Conservation (phyloP, 1,140 invertebrate genomes). For the Danaus melanippus region DNA sequence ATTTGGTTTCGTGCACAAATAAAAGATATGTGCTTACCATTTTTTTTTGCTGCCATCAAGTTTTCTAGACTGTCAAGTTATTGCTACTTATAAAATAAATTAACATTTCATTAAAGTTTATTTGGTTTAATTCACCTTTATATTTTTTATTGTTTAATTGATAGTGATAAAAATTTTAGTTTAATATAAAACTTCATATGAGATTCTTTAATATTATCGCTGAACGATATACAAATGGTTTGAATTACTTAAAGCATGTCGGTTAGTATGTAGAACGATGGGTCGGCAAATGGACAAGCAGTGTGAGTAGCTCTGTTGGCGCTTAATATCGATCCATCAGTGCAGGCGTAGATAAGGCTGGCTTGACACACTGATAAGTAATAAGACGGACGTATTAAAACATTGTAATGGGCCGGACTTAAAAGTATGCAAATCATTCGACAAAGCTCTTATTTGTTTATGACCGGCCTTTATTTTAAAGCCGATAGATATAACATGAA, state of each 20-base stretch:
- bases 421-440: slow-evolving; percentile 11
- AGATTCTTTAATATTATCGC: too few species aligned
- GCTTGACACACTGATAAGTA: slow-evolving; percentile 52
- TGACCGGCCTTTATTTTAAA: slow-evolving; percentile 1
- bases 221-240: too few species aligned
- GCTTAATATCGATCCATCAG: slow-evolving; percentile 56
- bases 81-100: slow-evolving; percentile 21
- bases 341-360: slow-evolving; percentile 42
- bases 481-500: too few species aligned
- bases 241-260: background rate
- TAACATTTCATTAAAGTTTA: slow-evolving; percentile 15
- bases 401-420: slow-evolving; percentile 10
- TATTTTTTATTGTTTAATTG: too few species aligned
- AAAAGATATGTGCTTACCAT: slow-evolving; percentile 21
- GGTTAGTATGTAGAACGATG: slow-evolving; percentile 4
- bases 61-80: slow-evolving; percentile 26
- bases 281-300: slow-evolving; percentile 11
- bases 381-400: slow-evolving; percentile 19
- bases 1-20: slow-evolving; percentile 24
- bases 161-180: too few species aligned
- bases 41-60: slow-evolving; percentile 18
- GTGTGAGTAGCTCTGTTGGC: slow-evolving; percentile 1
- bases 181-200: too few species aligned
- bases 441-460: slow-evolving; percentile 10
- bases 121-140: too few species aligned